Percentiles rank a stretch among this genome's conserved stretches.
phyloP scores from a whole-genome alignment of 2,797 vertebrate genomes.

The Eupleurogrammus muticus region DNA sequence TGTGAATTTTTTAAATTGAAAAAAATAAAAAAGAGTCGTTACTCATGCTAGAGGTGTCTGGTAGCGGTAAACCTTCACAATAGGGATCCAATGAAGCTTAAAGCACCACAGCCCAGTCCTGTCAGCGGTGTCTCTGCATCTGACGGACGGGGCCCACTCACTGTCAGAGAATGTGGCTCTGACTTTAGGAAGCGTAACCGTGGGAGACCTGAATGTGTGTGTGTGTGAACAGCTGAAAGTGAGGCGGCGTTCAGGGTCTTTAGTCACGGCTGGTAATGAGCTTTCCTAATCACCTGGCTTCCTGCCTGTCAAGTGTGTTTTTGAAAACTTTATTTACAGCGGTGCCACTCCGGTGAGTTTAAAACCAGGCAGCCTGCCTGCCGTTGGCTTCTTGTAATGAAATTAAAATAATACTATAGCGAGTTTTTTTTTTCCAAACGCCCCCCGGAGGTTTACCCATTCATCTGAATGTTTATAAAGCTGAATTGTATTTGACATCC shows the following conservation, averaged over 20 bases:
- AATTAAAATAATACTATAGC: constrained; percentile 8
- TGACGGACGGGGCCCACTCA: constrained; percentile 28
- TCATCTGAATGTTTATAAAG: constrained; percentile 50
- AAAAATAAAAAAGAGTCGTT: constrained; percentile 12
- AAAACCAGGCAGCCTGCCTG: constrained; percentile 16
- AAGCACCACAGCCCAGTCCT: constrained; percentile 18
- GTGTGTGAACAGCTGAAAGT: constrained; percentile 52
- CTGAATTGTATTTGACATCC: constrained; percentile 66
- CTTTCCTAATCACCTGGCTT: constrained; percentile 58
- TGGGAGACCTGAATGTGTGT: constrained; percentile 32
- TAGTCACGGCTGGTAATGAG: constrained; percentile 40
- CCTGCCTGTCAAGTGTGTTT: constrained; percentile 23
- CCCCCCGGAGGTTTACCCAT: constrained; percentile 18
- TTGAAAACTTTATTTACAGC: constrained; percentile 22
- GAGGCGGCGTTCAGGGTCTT: constrained; percentile 27
- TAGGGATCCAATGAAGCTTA: constrained; percentile 6
- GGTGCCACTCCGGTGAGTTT: background rate
- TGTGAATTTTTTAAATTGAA: no score
- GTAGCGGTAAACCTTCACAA: constrained; percentile 13
- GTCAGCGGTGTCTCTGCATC: constrained; percentile 48
- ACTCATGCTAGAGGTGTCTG: constrained; percentile 15
- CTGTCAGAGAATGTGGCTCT: constrained; percentile 27
- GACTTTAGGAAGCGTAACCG: constrained; percentile 25
- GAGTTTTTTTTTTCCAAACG: background rate
- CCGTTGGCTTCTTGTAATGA: background rate